Conservation (phyloP, 2,797 vertebrate genomes). For the Podargus strigoides region DNA sequence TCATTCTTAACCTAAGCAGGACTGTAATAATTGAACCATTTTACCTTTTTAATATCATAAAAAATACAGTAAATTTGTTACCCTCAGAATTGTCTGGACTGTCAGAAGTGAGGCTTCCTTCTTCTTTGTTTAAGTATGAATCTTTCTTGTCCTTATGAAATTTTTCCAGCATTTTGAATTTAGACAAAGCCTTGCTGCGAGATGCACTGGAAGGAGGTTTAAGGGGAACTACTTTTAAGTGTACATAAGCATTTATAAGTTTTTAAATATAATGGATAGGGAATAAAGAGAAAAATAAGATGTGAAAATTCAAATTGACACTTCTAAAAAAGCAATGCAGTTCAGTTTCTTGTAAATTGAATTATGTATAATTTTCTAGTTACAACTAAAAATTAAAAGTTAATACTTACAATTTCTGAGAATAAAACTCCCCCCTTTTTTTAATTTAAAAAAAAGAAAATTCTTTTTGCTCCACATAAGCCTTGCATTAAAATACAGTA, state of each 20-base stretch:
- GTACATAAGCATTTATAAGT: background rate
- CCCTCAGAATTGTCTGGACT: conserved; percentile 43
- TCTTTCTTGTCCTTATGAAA: conserved; percentile 46
- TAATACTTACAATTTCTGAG: background rate
- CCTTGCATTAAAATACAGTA: background rate
- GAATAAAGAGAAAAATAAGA: conserved; percentile 31
- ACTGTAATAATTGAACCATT: background rate
- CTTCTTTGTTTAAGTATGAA: background rate
- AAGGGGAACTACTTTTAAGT: conserved; percentile 35
- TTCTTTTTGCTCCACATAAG: background rate
- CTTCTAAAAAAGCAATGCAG: background rate
- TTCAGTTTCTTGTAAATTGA: background rate
- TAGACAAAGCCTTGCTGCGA: conserved; percentile 69
- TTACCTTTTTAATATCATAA: background rate
- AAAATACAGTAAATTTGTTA: conserved; percentile 36
- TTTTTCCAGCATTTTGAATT: conserved; percentile 50
- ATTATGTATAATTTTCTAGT: background rate
- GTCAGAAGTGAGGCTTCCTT: conserved; percentile 32
- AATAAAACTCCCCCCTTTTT: background rate
- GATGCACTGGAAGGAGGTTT: conserved; percentile 70
- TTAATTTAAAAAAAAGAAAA: background rate
- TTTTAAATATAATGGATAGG: background rate
- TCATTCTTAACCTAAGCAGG: background rate
- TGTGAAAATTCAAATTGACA: background rate
- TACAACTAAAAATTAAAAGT: background rate